These are phyloP conservation scores for Scophthalmus maximus DNA, from an alignment of 2,113 vertebrate genomes.

Conservation along the genomic window DNA sequence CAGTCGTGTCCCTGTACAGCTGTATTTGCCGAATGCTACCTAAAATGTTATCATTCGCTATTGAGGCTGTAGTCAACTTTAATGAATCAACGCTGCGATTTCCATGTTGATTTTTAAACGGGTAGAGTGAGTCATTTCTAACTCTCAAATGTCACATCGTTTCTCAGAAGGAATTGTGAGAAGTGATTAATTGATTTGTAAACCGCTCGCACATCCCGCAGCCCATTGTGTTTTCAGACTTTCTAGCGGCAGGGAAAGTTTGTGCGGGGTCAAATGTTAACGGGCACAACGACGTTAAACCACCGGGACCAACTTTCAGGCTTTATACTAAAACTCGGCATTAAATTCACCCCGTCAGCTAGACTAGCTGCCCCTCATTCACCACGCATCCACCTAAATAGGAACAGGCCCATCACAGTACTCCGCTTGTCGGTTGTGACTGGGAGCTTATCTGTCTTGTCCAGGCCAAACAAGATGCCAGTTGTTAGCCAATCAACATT, in stretches of 20 bases:
- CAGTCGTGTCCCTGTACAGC: background rate
- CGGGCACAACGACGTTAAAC: background rate
- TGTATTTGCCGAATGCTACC: background rate
- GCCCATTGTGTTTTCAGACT: too few relatives aligned
- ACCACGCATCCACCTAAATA: constrained; percentile 44
- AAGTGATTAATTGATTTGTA: too few relatives aligned
- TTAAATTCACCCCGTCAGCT: constrained; percentile 54
- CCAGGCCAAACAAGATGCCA: constrained; percentile 71
- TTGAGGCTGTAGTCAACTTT: too few relatives aligned
- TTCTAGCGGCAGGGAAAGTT: too few relatives aligned
- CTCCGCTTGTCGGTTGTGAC: constrained; percentile 67
- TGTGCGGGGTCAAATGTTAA: background rate
- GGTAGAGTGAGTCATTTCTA: too few relatives aligned
- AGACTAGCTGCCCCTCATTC: constrained; percentile 48
- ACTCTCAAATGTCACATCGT: too few relatives aligned
- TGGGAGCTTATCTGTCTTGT: constrained; percentile 65
- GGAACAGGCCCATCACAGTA: constrained; percentile 68
- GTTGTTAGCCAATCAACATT: constrained; percentile 79
- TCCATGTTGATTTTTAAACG: too few relatives aligned
- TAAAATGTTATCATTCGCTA: too few relatives aligned
- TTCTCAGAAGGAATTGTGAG: too few relatives aligned
- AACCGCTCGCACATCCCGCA: too few relatives aligned
- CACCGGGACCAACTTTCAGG: background rate
- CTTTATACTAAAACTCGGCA: constrained; percentile 26
- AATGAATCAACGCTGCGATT: too few relatives aligned